These are phyloP conservation scores for Platyscapa corneri DNA, from an alignment of 1,140 invertebrate species.

Conservation along the genomic window DNA sequence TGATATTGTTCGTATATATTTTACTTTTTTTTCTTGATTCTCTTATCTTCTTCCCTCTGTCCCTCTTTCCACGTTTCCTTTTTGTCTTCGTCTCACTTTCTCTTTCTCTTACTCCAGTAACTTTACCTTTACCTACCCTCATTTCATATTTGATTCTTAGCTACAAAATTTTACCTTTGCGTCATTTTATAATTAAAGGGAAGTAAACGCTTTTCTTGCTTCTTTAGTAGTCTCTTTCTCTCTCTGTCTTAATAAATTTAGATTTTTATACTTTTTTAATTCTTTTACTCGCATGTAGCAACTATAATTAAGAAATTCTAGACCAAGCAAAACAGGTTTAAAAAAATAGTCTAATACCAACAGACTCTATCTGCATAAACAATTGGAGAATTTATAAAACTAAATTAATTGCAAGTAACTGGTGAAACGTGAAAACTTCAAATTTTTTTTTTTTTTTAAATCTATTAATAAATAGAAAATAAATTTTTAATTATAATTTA, in stretches of 20 bases:
- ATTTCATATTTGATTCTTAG: conserved; percentile 49
- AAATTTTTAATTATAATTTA: too few relatives aligned
- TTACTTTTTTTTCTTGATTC: conserved; percentile 29
- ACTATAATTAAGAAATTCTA: conserved; percentile 50
- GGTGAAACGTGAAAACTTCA: background rate
- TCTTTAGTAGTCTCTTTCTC: conserved; percentile 35
- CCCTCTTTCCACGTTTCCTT: background rate
- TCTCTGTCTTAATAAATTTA: conserved; percentile 42
- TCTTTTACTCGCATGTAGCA: background rate
- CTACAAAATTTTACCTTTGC: conserved; percentile 48
- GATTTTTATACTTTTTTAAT: conserved; percentile 36
- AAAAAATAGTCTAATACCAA: background rate
- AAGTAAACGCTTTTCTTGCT: conserved; percentile 54
- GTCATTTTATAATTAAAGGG: conserved; percentile 53
- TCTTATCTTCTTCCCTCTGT: background rate
- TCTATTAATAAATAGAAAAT: too few relatives aligned
- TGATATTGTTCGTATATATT: background rate
- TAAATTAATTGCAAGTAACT: background rate
- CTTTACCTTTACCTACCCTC: conserved; percentile 28
- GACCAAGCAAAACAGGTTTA: background rate
- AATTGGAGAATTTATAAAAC: background rate
- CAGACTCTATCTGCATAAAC: too few relatives aligned
- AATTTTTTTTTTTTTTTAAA: too few relatives aligned
- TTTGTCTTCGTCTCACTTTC: background rate
- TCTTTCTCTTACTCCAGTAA: background rate